These are phyloP conservation scores for Pionites leucogaster DNA, from an alignment of 2,113 vertebrate species.

Conservation along the genomic window DNA sequence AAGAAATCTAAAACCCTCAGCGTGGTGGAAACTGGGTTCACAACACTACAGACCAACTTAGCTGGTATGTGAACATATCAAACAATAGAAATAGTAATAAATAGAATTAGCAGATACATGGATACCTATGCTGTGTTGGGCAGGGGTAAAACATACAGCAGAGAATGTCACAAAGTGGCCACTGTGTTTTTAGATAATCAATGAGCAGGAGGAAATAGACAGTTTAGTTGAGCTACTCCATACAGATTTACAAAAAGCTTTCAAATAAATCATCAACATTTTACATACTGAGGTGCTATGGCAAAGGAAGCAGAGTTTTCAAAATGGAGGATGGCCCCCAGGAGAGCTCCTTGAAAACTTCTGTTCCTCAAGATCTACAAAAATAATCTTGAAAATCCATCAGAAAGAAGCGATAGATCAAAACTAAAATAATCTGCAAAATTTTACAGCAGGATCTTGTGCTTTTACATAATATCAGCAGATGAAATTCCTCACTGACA, in stretches of 20 bases:
- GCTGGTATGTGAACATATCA: background rate
- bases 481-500: background rate
- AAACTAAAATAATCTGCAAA: background rate
- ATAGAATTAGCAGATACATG: background rate
- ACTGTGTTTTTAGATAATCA: background rate
- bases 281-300: background rate
- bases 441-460: background rate
- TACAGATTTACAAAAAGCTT: background rate
- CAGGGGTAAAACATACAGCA: background rate
- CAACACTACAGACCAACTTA: background rate
- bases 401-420: background rate
- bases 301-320: background rate
- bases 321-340: background rate
- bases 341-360: background rate
- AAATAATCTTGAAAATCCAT: background rate
- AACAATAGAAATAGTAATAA: background rate
- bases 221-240: background rate
- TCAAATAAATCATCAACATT: background rate
- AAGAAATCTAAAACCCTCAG: background rate
- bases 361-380: background rate
- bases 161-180: background rate
- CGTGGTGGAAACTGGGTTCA: background rate
- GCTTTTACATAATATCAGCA: background rate
- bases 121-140: too few relatives aligned
- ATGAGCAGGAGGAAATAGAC: background rate